Evolutionary conservation across 2,888 invertebrate species (phyloP).

Genomic region (Poecilus cupreus): DNA sequence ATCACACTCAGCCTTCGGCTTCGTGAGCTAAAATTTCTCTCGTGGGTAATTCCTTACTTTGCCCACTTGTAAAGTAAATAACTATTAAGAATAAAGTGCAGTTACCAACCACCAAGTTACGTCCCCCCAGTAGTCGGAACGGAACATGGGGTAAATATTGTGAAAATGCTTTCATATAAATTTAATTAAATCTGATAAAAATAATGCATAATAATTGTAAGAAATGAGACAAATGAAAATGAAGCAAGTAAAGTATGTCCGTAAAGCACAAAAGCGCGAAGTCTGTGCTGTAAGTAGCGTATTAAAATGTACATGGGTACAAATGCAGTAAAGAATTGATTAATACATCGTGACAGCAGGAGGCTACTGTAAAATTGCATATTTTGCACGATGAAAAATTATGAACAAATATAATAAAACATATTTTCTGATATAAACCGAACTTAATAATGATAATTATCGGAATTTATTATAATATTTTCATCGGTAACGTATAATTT

Average conservation of each 20-base stretch:
- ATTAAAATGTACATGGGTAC: slow-evolving; percentile 35
- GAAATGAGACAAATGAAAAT: background rate
- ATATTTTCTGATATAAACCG: slow-evolving; percentile 69
- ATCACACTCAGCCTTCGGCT: too few relatives aligned
- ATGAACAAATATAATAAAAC: slow-evolving; percentile 73
- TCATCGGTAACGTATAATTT: slow-evolving; percentile 72
- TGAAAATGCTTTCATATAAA: too few relatives aligned
- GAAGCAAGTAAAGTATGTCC: background rate
- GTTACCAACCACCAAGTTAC: too few relatives aligned
- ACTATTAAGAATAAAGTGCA: too few relatives aligned
- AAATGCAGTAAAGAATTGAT: slow-evolving; percentile 66
- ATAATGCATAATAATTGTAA: background rate
- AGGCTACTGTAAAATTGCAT: slow-evolving; percentile 74
- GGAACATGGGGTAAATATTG: too few relatives aligned
- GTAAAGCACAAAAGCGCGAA: background rate
- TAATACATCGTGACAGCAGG: slow-evolving; percentile 70
- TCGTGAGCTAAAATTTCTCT: too few relatives aligned
- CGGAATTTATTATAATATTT: slow-evolving; percentile 73
- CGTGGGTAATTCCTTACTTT: too few relatives aligned
- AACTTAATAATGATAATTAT: slow-evolving; percentile 73
- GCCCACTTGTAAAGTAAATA: too few relatives aligned
- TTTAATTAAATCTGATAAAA: too few relatives aligned
- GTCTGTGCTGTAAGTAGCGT: background rate
- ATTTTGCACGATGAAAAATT: slow-evolving; percentile 72
- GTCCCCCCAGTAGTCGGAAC: too few relatives aligned